A percentile compares a stretch with the other conserved stretches of the same genome.
Evolutionary conservation across 2,113 vertebrate species (phyloP).

Genomic region (Tetrax tetrax): DNA sequence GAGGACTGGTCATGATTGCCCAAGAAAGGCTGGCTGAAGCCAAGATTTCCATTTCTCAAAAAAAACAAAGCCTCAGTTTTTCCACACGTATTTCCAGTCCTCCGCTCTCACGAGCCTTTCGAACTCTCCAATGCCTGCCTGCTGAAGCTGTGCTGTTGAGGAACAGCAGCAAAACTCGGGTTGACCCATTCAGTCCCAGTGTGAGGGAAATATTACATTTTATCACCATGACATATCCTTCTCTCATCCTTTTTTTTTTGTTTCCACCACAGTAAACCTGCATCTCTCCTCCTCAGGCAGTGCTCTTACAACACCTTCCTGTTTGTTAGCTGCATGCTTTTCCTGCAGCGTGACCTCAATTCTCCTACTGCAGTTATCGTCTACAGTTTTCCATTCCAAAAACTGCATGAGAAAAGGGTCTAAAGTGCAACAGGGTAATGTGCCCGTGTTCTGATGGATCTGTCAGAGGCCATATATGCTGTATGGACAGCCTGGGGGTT

Average conservation of each 20-base stretch:
- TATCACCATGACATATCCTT: neutral
- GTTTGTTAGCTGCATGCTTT: neutral
- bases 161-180: neutral
- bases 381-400: neutral
- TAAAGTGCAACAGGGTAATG: neutral
- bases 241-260: neutral
- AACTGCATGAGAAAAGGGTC: neutral
- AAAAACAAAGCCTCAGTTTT: conserved; percentile 6
- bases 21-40: neutral
- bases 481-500: too few species aligned
- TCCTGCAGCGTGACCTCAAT: fast-evolving
- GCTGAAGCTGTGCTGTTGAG: neutral
- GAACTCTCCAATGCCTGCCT: fast-evolving
- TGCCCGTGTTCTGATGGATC: neutral
- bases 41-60: neutral
- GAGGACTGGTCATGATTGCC: neutral
- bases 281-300: neutral
- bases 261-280: neutral
- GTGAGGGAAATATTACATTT: neutral
- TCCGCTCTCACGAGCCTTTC: neutral
- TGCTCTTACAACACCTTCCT: neutral
- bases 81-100: neutral
- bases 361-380: neutral
- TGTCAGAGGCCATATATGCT: neutral
- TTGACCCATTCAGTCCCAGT: neutral